Base-by-base conservation (phyloP, 2,888 invertebrate genomes). In the Pimpla rufipes region DNA sequence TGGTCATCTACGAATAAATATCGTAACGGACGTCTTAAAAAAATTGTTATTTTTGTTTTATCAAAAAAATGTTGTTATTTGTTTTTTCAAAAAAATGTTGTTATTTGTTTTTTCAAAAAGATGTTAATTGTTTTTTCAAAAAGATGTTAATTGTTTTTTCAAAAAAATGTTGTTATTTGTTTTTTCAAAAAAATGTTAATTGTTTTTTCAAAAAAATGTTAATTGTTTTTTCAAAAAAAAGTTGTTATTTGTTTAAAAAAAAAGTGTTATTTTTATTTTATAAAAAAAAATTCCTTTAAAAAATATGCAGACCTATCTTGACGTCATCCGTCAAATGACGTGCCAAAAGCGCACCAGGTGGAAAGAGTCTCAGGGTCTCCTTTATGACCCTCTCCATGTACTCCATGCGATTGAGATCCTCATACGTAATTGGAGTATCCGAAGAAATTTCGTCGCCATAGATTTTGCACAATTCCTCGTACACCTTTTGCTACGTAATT, bases 301-400 rank as follows among this genome's bases (percentile, higher is more conserved):
- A 18, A 4, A 18, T 29, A 76, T 42, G 55, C 35, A 13, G 50
- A 55, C 70, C 52, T 55, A 70, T 37, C 35, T 70, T 21, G 18
- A 70, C 21, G 40, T 52, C 55, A n/a, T 70, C 68, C 8, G 35
- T 68, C 7, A 68, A 5, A 3, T 37, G 29, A 35, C 68, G 68
- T 2, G 5, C 68, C 50, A 68, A 2, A 16, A 68, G 50, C 10
- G 50, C 35, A 6, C 16, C 95, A 0, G 94, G 94, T 0, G 95
- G 94, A 87, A 95, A 95, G 7, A 95, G 85, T 50, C 95, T 92
- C 92, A 95, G 93, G 0, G 95, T 94, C 90, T 95, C 95, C 87
- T 95, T 95, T 21, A 95, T 94, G 0, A 95, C 95, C 85, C 94
- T 91, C 86, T 95, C 95, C 78, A 95, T 88, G 87, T 94, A 95